Percentiles rank a stretch among this genome's conserved stretches.
Evolutionary conservation across 2,888 invertebrate species (phyloP).

Genomic region (Patella caerulea): DNA sequence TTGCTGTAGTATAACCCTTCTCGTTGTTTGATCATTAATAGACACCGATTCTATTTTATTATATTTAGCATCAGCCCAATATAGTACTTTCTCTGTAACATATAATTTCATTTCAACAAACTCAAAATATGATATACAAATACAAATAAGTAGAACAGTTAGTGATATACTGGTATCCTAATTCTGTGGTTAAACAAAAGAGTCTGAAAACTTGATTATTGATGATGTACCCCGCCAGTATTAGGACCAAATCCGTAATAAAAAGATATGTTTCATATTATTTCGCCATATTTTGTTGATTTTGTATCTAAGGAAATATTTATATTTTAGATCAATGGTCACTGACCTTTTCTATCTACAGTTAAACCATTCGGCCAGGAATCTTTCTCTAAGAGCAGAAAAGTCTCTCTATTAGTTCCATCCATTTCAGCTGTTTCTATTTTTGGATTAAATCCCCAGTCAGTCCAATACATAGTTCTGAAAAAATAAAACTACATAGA

Average conservation of each 20-base stretch:
- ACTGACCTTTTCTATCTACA: constrained; percentile 79
- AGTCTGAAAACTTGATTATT: too few relatives aligned
- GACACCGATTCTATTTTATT: constrained; percentile 56
- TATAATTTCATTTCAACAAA: neutral
- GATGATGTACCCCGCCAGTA: too few relatives aligned
- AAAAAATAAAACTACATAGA: constrained; percentile 14
- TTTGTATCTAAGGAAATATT: too few relatives aligned
- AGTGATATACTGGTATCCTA: too few relatives aligned
- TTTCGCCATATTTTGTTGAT: too few relatives aligned
- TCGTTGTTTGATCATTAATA: constrained; percentile 41
- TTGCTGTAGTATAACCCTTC: constrained; percentile 35
- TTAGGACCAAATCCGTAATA: too few relatives aligned
- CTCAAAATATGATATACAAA: too few relatives aligned
- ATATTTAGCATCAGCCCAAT: constrained; percentile 65
- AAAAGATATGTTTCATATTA: too few relatives aligned
- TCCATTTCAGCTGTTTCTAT: constrained; percentile 86
- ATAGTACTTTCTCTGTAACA: constrained; percentile 55
- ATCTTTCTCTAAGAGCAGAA: constrained; percentile 79
- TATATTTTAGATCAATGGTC: too few relatives aligned
- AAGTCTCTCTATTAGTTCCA: constrained; percentile 79
- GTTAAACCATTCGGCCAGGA: constrained; percentile 89
- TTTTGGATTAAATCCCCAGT: constrained; percentile 83
- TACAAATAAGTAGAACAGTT: too few relatives aligned
- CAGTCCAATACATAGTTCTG: constrained; percentile 79
- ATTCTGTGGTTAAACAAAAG: too few relatives aligned